A percentile compares a stretch with the other conserved stretches of the same genome.
Evolutionary conservation across 2,113 vertebrate species (phyloP).

Genomic region (Ranitomeya imitator): DNA sequence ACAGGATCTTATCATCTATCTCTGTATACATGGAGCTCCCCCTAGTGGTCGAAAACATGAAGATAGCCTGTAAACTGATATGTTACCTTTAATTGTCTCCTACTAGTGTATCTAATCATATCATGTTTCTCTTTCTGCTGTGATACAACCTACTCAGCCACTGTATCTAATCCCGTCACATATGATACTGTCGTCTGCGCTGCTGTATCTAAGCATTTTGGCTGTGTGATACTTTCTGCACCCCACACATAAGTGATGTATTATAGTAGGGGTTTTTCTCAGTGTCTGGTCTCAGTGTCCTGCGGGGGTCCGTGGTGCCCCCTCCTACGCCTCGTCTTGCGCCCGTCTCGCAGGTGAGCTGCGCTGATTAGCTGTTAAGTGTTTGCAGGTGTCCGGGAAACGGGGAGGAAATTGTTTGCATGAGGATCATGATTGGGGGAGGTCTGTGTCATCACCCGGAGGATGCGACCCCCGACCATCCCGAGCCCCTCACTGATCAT

Average conservation of each 20-base stretch:
- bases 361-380: slow-evolving; percentile 72
- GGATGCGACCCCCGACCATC: neutral
- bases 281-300: neutral
- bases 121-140: no score
- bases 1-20: no score
- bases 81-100: no score
- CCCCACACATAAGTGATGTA: no score
- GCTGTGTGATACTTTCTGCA: neutral
- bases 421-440: neutral
- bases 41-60: no score
- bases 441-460: neutral
- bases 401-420: slow-evolving; percentile 67
- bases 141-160: no score
- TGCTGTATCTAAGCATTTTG: neutral
- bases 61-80: no score
- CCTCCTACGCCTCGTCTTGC: slow-evolving; percentile 1
- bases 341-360: slow-evolving; percentile 70
- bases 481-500: neutral
- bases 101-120: no score
- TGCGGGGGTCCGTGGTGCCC: neutral
- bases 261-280: no score
- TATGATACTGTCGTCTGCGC: neutral
- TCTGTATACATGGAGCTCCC: no score
- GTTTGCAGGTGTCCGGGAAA: slow-evolving; percentile 71
- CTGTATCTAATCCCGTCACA: neutral